These are phyloP conservation scores for Auanema sp. DNA, from an alignment of 2,888 invertebrate species.

Conservation along the genomic window DNA sequence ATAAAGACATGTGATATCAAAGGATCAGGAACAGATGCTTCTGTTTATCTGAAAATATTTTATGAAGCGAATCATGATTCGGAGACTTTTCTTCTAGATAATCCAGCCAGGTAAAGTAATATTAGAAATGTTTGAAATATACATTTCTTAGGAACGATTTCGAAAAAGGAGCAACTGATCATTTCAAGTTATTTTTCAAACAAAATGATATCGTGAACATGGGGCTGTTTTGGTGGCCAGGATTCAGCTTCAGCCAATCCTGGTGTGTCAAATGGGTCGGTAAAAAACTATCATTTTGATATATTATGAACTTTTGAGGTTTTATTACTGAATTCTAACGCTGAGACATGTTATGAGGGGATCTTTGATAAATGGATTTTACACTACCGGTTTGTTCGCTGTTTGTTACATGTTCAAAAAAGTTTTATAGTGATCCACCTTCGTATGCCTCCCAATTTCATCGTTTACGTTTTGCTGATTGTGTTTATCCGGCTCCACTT, in stretches of 20 bases:
- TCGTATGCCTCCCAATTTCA: slow-evolving; percentile 47
- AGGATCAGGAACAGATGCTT: slow-evolving; percentile 53
- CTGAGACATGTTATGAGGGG: slow-evolving; percentile 46
- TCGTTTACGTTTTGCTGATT: slow-evolving; percentile 40
- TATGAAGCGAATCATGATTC: slow-evolving; percentile 46
- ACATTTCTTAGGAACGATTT: slow-evolving; percentile 43
- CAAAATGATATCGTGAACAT: slow-evolving; percentile 51
- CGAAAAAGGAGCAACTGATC: slow-evolving; percentile 47
- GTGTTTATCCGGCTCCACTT: slow-evolving; percentile 37
- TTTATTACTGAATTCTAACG: slow-evolving; percentile 24
- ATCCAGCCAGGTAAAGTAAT: slow-evolving; percentile 26
- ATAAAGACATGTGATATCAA: slow-evolving; percentile 48
- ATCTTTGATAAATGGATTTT: slow-evolving; percentile 51
- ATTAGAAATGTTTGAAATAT: no score
- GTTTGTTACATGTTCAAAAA: slow-evolving; percentile 3
- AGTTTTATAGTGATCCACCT: slow-evolving; percentile 45
- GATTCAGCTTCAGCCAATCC: slow-evolving; percentile 42
- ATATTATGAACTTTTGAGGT: slow-evolving; percentile 6
- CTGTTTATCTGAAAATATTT: slow-evolving; percentile 48
- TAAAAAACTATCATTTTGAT: neutral
- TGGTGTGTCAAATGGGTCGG: slow-evolving; percentile 52
- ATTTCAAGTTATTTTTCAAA: slow-evolving; percentile 47
- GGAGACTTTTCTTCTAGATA: slow-evolving; percentile 47
- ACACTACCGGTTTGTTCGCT: slow-evolving; percentile 35
- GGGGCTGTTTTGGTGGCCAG: slow-evolving; percentile 56